phyloP scores from a whole-genome alignment of 2,113 vertebrate species.

The Malurus melanocephalus region DNA sequence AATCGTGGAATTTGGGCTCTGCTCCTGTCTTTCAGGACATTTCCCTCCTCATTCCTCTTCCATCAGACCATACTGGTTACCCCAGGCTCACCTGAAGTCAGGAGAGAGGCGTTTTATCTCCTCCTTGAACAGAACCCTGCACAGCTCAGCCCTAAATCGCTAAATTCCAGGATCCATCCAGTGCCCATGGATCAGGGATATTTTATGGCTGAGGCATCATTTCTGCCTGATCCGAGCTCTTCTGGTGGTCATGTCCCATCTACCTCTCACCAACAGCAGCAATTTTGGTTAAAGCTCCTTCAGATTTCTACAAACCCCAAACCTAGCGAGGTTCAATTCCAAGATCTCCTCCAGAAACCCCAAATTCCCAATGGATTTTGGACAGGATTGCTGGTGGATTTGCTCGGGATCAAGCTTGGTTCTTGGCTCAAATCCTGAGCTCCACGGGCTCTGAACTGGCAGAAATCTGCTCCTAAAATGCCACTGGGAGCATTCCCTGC shows the following conservation, averaged over 20 bases:
- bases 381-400: neutral
- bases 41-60: neutral
- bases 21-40: neutral
- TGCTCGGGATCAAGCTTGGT: neutral
- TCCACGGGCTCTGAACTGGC: neutral
- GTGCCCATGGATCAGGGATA: neutral
- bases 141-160: fast-evolving
- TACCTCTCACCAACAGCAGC: fast-evolving
- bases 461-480: neutral
- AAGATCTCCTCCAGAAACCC: neutral
- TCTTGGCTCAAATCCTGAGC: neutral
- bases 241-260: neutral
- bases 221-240: neutral
- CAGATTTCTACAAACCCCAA: neutral
- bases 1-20: neutral
- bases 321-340: neutral
- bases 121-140: too few relatives aligned
- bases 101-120: neutral
- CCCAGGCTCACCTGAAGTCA: neutral
- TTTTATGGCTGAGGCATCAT: fast-evolving
- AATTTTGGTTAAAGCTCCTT: neutral
- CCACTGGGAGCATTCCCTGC: too few relatives aligned
- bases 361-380: neutral
- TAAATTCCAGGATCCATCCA: neutral
- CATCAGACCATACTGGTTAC: fast-evolving